phyloP scores from a whole-genome alignment of 1,140 invertebrate genomes.

The Cotesia typhae region DNA sequence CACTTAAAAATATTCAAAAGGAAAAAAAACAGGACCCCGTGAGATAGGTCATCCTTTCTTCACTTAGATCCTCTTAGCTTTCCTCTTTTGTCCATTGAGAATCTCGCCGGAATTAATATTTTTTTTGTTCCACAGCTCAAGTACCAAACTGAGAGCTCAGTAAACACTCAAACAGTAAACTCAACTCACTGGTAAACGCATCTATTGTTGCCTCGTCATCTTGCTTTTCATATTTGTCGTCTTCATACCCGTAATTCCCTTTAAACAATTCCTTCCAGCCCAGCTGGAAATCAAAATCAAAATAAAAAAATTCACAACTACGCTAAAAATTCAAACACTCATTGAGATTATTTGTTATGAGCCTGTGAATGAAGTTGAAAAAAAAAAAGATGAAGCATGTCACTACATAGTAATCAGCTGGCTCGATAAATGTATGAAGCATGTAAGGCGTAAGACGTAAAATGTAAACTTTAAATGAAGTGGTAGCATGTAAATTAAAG shows the following conservation, averaged over 20 bases:
- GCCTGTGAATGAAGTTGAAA: too few species aligned
- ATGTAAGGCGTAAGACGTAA: too few species aligned
- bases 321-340: neutral
- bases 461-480: too few species aligned
- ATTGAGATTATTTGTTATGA: neutral
- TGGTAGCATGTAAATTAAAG: too few species aligned
- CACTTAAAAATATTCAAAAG: neutral
- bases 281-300: neutral
- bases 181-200: constrained; percentile 40
- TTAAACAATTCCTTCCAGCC: too few species aligned
- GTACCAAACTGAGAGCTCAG: constrained; percentile 53
- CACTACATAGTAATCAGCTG: too few species aligned
- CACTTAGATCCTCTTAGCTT: neutral
- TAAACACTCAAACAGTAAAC: constrained; percentile 57
- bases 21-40: constrained; percentile 42
- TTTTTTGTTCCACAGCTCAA: constrained; percentile 17
- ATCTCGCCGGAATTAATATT: constrained; percentile 17
- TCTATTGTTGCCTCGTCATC: constrained; percentile 61
- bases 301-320: neutral
- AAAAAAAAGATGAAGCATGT: too few species aligned
- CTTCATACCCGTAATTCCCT: neutral
- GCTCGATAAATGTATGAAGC: too few species aligned
- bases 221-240: constrained; percentile 38
- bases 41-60: constrained; percentile 58
- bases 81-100: too few species aligned